phyloP scores from a whole-genome alignment of 2,888 invertebrate genomes.

The Xestia c-nigrum region DNA sequence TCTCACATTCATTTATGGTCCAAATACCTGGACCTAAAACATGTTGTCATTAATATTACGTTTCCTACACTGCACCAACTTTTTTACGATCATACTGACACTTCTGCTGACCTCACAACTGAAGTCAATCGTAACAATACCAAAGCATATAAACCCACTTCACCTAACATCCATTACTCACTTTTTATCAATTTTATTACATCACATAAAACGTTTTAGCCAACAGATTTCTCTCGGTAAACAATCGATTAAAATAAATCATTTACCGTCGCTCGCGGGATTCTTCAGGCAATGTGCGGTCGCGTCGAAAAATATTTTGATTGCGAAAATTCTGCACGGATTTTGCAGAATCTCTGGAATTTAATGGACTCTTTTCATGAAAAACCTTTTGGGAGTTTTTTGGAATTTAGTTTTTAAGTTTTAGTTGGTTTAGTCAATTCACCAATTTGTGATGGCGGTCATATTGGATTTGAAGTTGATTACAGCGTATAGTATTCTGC shows the following conservation, averaged over 20 bases:
- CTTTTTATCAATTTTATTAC: constrained; percentile 71
- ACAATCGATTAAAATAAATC: constrained; percentile 68
- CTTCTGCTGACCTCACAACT: constrained; percentile 36
- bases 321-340: constrained; percentile 66
- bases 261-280: constrained; percentile 54
- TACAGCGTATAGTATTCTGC: too few relatives aligned
- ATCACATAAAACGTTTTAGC: constrained; percentile 70
- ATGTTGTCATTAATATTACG: not conserved
- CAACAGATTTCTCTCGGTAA: constrained; percentile 67
- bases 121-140: constrained; percentile 32
- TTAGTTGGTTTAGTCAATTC: not conserved
- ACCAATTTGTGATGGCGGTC: too few relatives aligned
- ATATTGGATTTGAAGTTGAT: too few relatives aligned
- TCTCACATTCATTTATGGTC: not conserved
- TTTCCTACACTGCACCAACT: constrained; percentile 3
- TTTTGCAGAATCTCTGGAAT: constrained; percentile 63
- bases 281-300: constrained; percentile 60
- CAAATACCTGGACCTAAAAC: not conserved
- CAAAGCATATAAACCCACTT: constrained; percentile 48
- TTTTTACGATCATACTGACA: constrained; percentile 34
- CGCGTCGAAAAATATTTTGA: constrained; percentile 70
- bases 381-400: constrained; percentile 42
- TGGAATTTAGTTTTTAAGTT: constrained; percentile 36
- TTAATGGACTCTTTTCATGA: constrained; percentile 53
- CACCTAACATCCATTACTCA: constrained; percentile 51